These are phyloP conservation scores for Orthosia gracilis DNA, from an alignment of 2,888 invertebrate genomes.

Conservation along the genomic window DNA sequence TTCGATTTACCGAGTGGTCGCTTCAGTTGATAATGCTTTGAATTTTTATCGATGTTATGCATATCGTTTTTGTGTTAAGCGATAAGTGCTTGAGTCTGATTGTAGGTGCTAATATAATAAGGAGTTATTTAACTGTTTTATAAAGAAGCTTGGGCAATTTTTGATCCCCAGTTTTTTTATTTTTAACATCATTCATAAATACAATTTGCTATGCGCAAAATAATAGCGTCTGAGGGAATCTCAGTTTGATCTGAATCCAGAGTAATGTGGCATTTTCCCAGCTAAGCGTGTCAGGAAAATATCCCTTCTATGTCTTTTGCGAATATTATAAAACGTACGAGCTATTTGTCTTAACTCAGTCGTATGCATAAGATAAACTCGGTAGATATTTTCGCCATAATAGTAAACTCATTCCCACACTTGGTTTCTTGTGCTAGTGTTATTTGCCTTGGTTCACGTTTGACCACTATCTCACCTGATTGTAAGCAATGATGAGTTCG, in stretches of 20 bases:
- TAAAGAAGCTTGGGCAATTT: neutral
- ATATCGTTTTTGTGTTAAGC: neutral
- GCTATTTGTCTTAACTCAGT: neutral
- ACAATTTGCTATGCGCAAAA: neutral
- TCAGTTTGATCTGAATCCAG: neutral
- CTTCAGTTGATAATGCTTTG: constrained; percentile 23
- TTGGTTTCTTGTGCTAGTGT: too few species aligned
- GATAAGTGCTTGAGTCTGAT: too few species aligned
- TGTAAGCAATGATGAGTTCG: too few species aligned
- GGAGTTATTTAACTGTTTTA: neutral
- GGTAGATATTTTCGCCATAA: neutral
- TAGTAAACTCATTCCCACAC: neutral
- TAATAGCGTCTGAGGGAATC: neutral
- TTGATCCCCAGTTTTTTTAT: neutral
- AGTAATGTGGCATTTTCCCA: neutral
- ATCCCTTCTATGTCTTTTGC: too few species aligned
- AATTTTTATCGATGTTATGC: constrained; percentile 22
- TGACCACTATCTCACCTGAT: too few species aligned
- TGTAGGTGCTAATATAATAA: neutral
- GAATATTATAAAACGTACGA: constrained; percentile 1
- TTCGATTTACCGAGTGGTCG: neutral
- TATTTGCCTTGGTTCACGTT: too few species aligned
- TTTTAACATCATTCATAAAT: neutral
- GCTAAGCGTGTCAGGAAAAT: neutral
- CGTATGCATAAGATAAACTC: neutral